phyloP scores from a whole-genome alignment of 2,113 vertebrate species.

The Dromiciops gliroides region DNA sequence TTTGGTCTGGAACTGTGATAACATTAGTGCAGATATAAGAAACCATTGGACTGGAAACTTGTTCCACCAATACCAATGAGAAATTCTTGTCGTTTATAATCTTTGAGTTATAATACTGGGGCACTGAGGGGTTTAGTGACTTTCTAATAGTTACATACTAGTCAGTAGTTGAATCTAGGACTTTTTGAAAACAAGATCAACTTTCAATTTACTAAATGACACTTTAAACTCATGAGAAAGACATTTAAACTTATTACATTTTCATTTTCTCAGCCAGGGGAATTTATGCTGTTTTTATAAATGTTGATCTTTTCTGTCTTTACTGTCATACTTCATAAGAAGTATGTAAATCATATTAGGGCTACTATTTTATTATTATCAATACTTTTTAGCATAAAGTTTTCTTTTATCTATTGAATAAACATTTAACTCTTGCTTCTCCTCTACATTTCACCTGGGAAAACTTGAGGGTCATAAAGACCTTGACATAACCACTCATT shows the following conservation, averaged over 20 bases:
- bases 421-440: background rate
- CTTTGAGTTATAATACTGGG: background rate
- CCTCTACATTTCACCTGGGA: background rate
- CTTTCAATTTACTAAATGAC: background rate
- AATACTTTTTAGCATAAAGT: background rate
- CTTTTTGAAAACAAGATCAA: background rate
- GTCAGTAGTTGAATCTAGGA: background rate
- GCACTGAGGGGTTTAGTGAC: background rate
- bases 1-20: background rate
- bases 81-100: background rate
- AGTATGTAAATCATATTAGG: background rate
- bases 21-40: background rate
- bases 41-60: background rate
- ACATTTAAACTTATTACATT: background rate
- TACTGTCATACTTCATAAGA: background rate
- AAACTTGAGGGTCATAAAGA: background rate
- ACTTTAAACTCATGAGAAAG: background rate
- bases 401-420: background rate
- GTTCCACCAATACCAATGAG: background rate
- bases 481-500: background rate
- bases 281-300: constrained; percentile 17
- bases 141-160: background rate
- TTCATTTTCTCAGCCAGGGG: background rate
- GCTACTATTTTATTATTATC: background rate
- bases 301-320: background rate